phyloP scores from a whole-genome alignment of 2,113 vertebrate genomes.

The Poecile atricapillus region DNA sequence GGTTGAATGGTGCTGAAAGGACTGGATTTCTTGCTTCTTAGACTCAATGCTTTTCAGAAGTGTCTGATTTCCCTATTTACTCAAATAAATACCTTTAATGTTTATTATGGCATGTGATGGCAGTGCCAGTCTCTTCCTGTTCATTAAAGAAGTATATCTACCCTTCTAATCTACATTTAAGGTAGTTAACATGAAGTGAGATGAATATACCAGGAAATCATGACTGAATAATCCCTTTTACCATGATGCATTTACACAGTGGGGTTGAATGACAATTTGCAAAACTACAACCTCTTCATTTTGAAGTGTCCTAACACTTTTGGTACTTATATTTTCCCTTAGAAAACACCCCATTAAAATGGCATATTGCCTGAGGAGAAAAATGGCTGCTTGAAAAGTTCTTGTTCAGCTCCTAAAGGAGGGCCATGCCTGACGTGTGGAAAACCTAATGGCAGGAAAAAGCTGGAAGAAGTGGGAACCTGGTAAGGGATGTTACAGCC shows the following conservation, averaged over 20 bases:
- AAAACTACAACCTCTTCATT: background rate
- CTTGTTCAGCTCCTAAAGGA: background rate
- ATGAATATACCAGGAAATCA: background rate
- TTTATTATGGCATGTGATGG: background rate
- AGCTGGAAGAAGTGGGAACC: background rate
- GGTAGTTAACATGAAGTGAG: background rate
- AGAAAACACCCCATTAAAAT: background rate
- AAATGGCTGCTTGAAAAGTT: background rate
- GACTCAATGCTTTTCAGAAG: background rate
- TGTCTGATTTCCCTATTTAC: background rate
- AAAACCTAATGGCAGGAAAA: background rate
- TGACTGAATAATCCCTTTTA: background rate
- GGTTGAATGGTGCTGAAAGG: background rate
- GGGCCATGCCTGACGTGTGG: rapidly evolving
- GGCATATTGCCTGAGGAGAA: background rate
- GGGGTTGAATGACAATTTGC: background rate
- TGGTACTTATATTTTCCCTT: background rate
- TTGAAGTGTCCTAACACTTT: background rate
- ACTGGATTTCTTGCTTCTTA: background rate
- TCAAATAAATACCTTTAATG: background rate
- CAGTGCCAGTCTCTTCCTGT: background rate
- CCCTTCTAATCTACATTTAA: background rate
- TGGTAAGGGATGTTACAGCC: background rate
- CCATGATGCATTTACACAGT: background rate
- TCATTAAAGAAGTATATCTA: background rate